Evolutionary conservation across 2,113 vertebrate genomes (phyloP).

Genomic region (Myanophis thanlyinensis): DNA sequence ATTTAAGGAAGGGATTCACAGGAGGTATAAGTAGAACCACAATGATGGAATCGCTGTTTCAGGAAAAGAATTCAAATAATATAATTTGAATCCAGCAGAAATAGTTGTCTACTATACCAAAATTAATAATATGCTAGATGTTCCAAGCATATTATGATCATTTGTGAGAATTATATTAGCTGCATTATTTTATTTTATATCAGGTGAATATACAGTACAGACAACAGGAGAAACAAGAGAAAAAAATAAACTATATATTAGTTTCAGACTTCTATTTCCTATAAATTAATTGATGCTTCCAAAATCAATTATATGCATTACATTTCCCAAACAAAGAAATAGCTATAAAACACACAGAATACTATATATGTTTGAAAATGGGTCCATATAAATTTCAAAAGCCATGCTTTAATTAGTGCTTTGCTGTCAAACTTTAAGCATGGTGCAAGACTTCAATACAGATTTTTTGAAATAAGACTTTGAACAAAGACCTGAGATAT

Average conservation of each 20-base stretch:
- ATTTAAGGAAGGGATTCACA: neutral
- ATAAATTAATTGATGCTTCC: neutral
- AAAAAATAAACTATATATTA: neutral
- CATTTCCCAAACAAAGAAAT: neutral
- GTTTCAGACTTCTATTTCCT: neutral
- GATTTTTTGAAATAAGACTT: neutral
- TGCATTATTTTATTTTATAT: neutral
- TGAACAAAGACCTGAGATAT: neutral
- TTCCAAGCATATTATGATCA: neutral
- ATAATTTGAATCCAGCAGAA: neutral
- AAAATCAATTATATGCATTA: neutral
- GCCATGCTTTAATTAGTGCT: constrained; percentile 5
- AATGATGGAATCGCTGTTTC: neutral
- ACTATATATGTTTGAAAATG: constrained; percentile 13
- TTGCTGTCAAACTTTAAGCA: neutral
- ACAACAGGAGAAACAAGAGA: constrained; percentile 4
- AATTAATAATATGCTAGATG: neutral
- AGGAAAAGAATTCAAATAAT: neutral
- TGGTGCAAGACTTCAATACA: neutral
- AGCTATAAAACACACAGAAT: neutral
- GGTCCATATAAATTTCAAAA: constrained; percentile 25
- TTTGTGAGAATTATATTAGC: constrained; percentile 21
- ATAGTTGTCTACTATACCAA: neutral
- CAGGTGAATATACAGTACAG: neutral
- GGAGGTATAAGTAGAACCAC: neutral